Evolutionary conservation across 2,888 invertebrate species (phyloP).

Genomic region (Druceiella hillmani): DNA sequence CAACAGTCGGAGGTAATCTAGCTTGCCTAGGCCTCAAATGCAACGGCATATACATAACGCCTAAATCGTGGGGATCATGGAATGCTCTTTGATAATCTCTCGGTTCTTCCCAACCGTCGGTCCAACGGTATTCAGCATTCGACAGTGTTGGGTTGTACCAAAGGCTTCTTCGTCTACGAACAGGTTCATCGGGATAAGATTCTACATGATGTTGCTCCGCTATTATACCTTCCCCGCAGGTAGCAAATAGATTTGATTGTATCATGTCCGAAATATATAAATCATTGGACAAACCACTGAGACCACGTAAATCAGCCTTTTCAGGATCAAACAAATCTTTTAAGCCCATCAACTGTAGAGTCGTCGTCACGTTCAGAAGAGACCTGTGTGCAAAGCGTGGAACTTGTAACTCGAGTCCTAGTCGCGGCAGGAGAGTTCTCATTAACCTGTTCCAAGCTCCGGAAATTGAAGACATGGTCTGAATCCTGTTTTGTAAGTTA

Average conservation of each 20-base stretch:
- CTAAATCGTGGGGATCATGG: constrained; percentile 57
- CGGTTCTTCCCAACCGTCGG: constrained; percentile 48
- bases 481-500: constrained; percentile 63
- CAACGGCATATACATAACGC: constrained; percentile 56
- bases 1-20: constrained; percentile 60
- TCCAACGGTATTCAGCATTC: constrained; percentile 51
- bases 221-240: constrained; percentile 69
- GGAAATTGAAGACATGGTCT: constrained; percentile 60
- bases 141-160: constrained; percentile 19
- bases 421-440: constrained; percentile 66
- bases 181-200: constrained; percentile 63
- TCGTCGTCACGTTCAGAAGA: constrained; percentile 72
- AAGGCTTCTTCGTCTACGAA: constrained; percentile 35
- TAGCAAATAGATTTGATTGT: constrained; percentile 78
- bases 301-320: constrained; percentile 75
- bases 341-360: constrained; percentile 75
- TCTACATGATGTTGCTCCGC: constrained; percentile 75
- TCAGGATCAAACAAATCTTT: constrained; percentile 71
- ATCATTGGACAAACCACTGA: constrained; percentile 75
- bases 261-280: constrained; percentile 79
- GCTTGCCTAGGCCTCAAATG: constrained; percentile 68
- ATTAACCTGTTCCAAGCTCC: constrained; percentile 70
- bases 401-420: constrained; percentile 75
- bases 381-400: constrained; percentile 82
- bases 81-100: constrained; percentile 64